These are phyloP conservation scores for Delia radicum DNA, from an alignment of 1,140 invertebrate species.

Conservation along the genomic window DNA sequence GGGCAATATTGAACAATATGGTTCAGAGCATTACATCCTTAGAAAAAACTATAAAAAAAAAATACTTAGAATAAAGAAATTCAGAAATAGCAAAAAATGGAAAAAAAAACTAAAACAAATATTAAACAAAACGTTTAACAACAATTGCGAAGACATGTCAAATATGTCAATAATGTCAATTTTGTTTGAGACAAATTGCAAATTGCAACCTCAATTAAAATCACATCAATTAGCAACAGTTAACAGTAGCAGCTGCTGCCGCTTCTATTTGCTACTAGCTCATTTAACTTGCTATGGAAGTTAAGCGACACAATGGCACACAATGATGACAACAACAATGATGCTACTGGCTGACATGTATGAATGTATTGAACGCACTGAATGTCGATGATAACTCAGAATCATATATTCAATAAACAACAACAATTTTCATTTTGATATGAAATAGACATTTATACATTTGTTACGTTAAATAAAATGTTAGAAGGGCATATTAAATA, in stretches of 20 bases:
- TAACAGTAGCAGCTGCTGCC: constrained; percentile 9
- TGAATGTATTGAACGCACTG: background rate
- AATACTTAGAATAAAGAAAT: no score
- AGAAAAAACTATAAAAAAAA: no score
- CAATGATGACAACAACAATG: background rate
- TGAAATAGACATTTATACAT: no score
- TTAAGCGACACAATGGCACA: background rate
- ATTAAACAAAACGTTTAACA: no score
- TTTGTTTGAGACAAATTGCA: constrained; percentile 15
- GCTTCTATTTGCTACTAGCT: background rate
- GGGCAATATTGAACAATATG: no score
- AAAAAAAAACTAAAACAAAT: no score
- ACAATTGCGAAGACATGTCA: constrained; percentile 3
- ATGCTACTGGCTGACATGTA: background rate
- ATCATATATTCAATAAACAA: background rate
- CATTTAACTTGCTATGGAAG: background rate
- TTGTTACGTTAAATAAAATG: no score
- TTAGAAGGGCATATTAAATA: no score
- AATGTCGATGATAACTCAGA: background rate
- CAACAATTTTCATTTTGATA: background rate
- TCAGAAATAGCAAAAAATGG: no score
- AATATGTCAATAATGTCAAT: constrained; percentile 34
- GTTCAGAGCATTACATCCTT: no score
- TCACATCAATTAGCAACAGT: constrained; percentile 42
- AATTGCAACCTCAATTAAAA: constrained; percentile 50